phyloP scores from a whole-genome alignment of 2,888 invertebrate species.

The Therioaphis trifolii region DNA sequence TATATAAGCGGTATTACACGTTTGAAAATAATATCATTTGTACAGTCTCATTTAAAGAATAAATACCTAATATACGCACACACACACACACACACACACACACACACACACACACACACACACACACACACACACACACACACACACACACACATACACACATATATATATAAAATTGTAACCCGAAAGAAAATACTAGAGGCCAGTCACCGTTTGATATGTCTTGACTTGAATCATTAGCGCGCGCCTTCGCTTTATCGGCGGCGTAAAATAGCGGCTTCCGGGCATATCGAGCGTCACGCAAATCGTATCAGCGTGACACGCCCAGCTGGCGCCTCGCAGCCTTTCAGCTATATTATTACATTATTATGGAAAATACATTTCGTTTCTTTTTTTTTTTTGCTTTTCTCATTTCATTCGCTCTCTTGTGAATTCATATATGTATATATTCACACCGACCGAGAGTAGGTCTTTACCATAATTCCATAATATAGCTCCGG shows the following conservation, averaged over 20 bases:
- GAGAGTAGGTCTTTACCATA: slow-evolving; percentile 8
- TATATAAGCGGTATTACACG: no score
- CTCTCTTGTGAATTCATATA: background rate
- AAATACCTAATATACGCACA: no score
- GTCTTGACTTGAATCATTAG: background rate
- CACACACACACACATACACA: no score
- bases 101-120: no score
- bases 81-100: no score
- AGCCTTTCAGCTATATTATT: slow-evolving; percentile 33
- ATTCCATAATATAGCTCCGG: background rate
- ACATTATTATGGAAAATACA: slow-evolving; percentile 44
- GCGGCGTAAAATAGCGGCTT: slow-evolving; percentile 28
- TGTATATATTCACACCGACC: background rate
- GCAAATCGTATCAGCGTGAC: slow-evolving; percentile 41
- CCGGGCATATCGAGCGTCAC: slow-evolving; percentile 39
- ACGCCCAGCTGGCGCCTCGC: slow-evolving; percentile 23
- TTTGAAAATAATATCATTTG: no score
- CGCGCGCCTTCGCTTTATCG: background rate
- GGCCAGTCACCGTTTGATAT: background rate
- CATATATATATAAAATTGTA: no score
- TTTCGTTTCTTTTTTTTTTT: slow-evolving; percentile 1
- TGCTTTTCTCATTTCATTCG: no score
- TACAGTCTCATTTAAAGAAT: no score
- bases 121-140: no score
- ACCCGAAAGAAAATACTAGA: no score